These are phyloP conservation scores for Acestrorhynchus altus DNA, from an alignment of 2,797 vertebrate species.

Conservation along the genomic window DNA sequence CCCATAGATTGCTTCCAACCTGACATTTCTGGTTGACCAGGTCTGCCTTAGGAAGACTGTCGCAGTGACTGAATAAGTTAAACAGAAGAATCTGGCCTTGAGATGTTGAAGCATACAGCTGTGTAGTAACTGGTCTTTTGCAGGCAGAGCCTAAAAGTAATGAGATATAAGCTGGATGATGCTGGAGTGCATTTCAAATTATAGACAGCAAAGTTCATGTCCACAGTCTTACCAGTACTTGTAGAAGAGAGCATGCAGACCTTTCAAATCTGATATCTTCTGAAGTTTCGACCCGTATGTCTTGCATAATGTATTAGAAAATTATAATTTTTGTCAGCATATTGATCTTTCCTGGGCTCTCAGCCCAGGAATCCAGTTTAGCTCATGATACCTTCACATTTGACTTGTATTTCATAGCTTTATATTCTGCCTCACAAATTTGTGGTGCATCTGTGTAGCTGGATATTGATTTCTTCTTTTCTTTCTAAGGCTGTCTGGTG, in stretches of 20 bases:
- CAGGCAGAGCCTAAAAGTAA: background rate
- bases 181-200: background rate
- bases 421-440: background rate
- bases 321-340: constrained; percentile 57
- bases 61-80: too few relatives aligned
- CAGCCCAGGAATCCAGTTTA: constrained; percentile 61
- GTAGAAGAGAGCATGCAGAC: background rate
- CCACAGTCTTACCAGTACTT: background rate
- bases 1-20: too few relatives aligned
- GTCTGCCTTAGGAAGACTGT: too few relatives aligned
- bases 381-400: constrained; percentile 54
- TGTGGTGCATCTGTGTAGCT: background rate
- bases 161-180: constrained; percentile 5
- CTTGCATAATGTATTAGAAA: constrained; percentile 32
- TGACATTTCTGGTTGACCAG: too few relatives aligned
- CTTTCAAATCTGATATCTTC: background rate
- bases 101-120: background rate
- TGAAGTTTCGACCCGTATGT: background rate
- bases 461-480: background rate
- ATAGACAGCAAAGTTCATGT: background rate
- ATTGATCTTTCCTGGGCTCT: constrained; percentile 54
- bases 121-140: background rate
- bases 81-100: too few relatives aligned
- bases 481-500: background rate
- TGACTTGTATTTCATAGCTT: constrained; percentile 1